Conservation (phyloP, 1,140 invertebrate genomes). For the Sitobion miscanthi region DNA sequence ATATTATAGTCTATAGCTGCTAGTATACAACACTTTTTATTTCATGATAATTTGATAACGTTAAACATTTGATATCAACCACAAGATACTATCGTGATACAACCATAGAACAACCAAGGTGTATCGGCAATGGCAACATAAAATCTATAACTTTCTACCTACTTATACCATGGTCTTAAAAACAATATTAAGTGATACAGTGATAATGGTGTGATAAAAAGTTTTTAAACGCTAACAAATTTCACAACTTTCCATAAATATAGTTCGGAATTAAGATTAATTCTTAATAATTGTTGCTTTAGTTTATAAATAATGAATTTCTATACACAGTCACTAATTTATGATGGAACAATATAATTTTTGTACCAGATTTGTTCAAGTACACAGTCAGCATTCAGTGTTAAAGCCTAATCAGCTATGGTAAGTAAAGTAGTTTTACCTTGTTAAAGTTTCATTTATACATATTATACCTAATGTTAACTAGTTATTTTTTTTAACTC, state of each 20-base stretch:
- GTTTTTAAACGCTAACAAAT: constrained; percentile 34
- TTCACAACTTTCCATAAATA: neutral
- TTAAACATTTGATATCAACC: neutral
- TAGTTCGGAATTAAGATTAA: neutral
- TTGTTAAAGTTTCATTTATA: neutral
- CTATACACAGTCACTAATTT: neutral
- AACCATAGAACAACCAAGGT: neutral
- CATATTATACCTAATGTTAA: neutral
- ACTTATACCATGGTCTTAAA: neutral
- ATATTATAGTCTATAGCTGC: too few relatives aligned
- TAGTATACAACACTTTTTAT: too few relatives aligned
- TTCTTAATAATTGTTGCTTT: neutral
- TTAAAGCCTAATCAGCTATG: neutral
- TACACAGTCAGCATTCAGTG: neutral
- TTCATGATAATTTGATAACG: neutral
- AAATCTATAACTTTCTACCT: neutral
- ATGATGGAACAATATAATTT: neutral
- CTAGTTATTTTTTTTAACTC: neutral
- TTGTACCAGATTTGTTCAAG: neutral
- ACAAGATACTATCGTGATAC: too few relatives aligned
- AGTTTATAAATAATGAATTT: neutral
- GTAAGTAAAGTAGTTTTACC: constrained; percentile 3
- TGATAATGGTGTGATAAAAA: constrained; percentile 26
- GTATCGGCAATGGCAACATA: neutral
- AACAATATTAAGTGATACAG: neutral